Evolutionary conservation across 2,113 vertebrate species (phyloP), one percentile per base, ranked within the genome.

Genomic region (Chlamydotis undulata): DNA sequence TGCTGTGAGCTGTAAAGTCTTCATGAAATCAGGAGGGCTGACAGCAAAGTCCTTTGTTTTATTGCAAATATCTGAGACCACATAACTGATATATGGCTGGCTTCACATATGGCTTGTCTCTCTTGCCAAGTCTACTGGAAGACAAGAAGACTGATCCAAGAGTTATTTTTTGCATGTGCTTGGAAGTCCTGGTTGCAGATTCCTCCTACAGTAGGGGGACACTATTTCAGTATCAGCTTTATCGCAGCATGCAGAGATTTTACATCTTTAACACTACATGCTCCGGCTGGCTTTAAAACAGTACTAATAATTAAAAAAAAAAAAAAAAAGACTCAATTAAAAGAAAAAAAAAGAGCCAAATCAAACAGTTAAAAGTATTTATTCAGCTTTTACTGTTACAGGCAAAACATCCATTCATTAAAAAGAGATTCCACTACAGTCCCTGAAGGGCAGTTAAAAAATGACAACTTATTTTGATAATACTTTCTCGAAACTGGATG

Each of bases 61-160:
- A 96, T 86, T 94, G 76, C 88, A 95, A 96, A 96, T 95, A 93
- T 95, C 94, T 94, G 83, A 94, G 95, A 93, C 90, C 95, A 96
- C 94, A 94, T 96, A 97, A 94, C 85, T 94, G 96, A 96, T 97
- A 93, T 96, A 94, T 94, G 90, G 90, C 94, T 97, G 88, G 83
- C 49, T 96, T 95, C 94, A 96, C 95, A 96, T 96, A 95, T 97
- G 96, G 96, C 80, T 96, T 93, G 80, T 68, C 92, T 95, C 94
- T 90, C 90, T 97, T 97, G 96, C 96, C 96, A 97, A 93, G 88
- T 97, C 93, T 95, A 97, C 92, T 96, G 96, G 95, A 97, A 97
- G 96, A 95, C 92, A 83, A 95, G 90, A 93, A 81, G 88, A 55
- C 69, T 81, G 88, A 92, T 96, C 96, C 96, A 97, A 96, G 96